A percentile compares a stretch with the other conserved stretches of the same genome.
Conservation (phyloP, 2,113 vertebrate genomes). For the Anser cygnoides region DNA sequence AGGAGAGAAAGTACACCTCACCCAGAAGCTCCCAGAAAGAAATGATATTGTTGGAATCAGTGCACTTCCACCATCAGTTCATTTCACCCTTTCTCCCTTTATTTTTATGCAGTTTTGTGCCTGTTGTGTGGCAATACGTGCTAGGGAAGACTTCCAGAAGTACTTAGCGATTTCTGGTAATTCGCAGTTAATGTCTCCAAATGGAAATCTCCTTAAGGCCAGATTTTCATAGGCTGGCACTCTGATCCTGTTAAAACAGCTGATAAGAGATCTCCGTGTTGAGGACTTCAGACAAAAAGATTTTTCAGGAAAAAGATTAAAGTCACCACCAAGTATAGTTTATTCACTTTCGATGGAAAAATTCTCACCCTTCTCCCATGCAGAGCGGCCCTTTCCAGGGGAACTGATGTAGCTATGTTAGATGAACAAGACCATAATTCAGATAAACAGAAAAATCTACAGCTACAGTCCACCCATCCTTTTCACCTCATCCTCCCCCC, state of each 20-base stretch:
- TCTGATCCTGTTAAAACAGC: background rate
- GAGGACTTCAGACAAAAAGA: background rate
- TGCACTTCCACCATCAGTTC: accelerated
- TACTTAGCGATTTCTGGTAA: background rate
- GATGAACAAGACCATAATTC: background rate
- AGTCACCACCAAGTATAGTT: background rate
- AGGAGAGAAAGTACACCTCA: background rate
- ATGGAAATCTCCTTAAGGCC: background rate
- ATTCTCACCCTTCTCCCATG: background rate
- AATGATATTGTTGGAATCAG: background rate
- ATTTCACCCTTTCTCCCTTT: background rate
- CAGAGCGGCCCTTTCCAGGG: background rate
- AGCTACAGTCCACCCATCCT: background rate
- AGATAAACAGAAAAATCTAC: background rate
- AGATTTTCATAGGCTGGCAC: background rate
- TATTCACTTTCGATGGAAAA: background rate
- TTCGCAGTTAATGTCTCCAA: background rate
- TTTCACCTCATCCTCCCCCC: background rate
- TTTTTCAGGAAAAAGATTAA: background rate
- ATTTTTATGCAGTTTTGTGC: background rate
- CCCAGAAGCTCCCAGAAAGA: background rate
- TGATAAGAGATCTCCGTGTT: background rate
- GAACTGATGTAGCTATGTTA: background rate
- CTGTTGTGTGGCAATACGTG: background rate
- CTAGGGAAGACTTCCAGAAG: background rate